Base-by-base conservation (phyloP, 2,797 vertebrate species). In the Lepilemur ruficaudatus region DNA sequence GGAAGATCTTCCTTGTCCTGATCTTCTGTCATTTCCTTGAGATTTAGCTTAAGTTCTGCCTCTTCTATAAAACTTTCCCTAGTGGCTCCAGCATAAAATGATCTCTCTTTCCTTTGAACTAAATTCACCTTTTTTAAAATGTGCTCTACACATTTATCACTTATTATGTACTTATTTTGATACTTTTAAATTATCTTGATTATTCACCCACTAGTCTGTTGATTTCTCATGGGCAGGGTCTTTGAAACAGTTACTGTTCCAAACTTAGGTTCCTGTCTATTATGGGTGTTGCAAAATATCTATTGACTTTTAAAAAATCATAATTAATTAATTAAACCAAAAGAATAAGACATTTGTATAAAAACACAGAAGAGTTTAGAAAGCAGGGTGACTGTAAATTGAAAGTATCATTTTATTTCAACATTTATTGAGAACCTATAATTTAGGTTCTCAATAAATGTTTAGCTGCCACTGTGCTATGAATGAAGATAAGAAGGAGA, bases 391-490 rank as follows among this genome's bases (percentile, higher is more conserved):
- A 35, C 22, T 93, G 1, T 70, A 87, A 41, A 87, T 30, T 30
- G 12, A 94, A 78, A 23, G 9, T 70, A 43, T 5, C 14, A 41
- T 89, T 94, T 96, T 80, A 93, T 91, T 73, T 93, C 48, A 48
- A 32, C 73, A 72, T 95, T 76, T 91, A 72, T 20, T 81, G 46
- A 91, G 41, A 55, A 61, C 5, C 52, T 79, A 28, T 6, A 67
- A 80, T 79, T 85, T 76, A 38, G 38, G 38, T 38, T 38, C 38
- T 38, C 38, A 38, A 38, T 38, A 38, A 38, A 38, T 38, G 38
- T 38, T 38, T 38, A 57, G 17, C 86, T 46, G 12, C 25, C 28
- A 59, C 69, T 81, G 48, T 38, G 17, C 48, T 90, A 70, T 48
- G 75, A 86, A 75, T 86, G 17, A 69, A 67, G 65, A 67, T 23